phyloP scores from a whole-genome alignment of 2,888 invertebrate species.

The Cheilosia variabilis region DNA sequence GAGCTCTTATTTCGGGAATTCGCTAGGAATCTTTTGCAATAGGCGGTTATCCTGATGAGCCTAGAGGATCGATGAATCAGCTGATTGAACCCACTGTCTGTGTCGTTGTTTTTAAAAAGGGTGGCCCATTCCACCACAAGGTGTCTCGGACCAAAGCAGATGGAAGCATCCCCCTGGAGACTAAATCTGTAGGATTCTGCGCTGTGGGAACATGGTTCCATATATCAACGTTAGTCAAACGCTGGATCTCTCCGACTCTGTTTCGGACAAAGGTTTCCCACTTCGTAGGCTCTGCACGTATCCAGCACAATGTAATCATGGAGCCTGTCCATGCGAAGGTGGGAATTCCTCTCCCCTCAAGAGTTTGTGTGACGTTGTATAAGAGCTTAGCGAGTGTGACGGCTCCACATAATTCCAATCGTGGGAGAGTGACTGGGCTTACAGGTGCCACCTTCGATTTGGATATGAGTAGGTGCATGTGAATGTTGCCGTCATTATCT shows the following conservation, averaged over 20 bases:
- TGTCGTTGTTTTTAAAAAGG: constrained; percentile 1
- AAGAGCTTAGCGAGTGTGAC: constrained; percentile 15
- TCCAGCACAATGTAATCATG: constrained; percentile 14
- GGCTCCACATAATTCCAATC: not conserved
- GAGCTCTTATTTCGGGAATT: constrained; percentile 2
- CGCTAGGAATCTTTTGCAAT: constrained; percentile 4
- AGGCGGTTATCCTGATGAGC: constrained; percentile 6
- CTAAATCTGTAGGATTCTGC: constrained; percentile 10
- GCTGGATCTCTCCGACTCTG: constrained; percentile 12
- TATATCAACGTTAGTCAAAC: not conserved
- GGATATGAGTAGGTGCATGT: too few relatives aligned
- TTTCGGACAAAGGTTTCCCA: constrained; percentile 21
- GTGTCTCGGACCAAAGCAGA: constrained; percentile 2
- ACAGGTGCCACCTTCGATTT: too few relatives aligned
- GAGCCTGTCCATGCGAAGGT: constrained; percentile 20
- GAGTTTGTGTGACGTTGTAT: not conserved
- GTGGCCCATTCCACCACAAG: constrained; percentile 22
- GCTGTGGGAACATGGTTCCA: not conserved
- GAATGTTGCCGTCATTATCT: too few relatives aligned
- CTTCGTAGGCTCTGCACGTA: not conserved
- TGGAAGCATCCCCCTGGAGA: constrained; percentile 7
- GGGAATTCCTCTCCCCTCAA: constrained; percentile 18
- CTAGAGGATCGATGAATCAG: constrained; percentile 6
- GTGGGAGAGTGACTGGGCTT: not conserved
- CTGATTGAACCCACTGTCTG: not conserved